Evolutionary conservation across 2,888 invertebrate genomes (phyloP).

Genomic region (Plutella xylostella): DNA sequence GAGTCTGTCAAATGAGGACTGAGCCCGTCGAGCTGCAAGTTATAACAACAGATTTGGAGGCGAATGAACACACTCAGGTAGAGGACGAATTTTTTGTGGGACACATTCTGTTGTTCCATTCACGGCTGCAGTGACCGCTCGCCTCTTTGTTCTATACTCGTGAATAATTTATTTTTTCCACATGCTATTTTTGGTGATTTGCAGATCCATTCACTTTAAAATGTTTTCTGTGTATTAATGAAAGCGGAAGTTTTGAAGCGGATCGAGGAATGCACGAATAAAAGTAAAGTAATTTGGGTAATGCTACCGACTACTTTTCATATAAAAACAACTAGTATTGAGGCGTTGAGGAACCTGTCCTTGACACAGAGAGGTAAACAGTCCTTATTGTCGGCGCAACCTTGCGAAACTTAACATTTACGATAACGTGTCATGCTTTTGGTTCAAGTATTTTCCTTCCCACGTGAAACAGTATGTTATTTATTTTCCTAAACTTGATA

Average conservation of each 20-base stretch:
- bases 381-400: conserved; percentile 61
- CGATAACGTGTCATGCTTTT: conserved; percentile 36
- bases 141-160: conserved; percentile 30
- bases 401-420: conserved; percentile 58
- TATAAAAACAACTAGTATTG: not conserved
- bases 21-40: no score
- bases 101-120: conserved; percentile 33
- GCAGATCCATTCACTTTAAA: conserved; percentile 1
- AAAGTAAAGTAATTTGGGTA: no score
- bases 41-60: conserved; percentile 33
- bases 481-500: no score
- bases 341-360: conserved; percentile 37
- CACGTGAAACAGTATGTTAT: no score
- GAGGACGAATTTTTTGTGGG: conserved; percentile 32
- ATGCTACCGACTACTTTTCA: not conserved
- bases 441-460: no score
- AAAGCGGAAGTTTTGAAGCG: not conserved
- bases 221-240: no score
- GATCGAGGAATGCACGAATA: no score
- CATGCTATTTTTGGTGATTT: conserved; percentile 9
- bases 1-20: no score
- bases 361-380: conserved; percentile 66
- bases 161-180: conserved; percentile 19
- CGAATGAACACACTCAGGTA: conserved; percentile 42
- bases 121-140: conserved; percentile 26